Conservation (phyloP, 1,140 invertebrate species). For the Palaemon carinicauda region DNA sequence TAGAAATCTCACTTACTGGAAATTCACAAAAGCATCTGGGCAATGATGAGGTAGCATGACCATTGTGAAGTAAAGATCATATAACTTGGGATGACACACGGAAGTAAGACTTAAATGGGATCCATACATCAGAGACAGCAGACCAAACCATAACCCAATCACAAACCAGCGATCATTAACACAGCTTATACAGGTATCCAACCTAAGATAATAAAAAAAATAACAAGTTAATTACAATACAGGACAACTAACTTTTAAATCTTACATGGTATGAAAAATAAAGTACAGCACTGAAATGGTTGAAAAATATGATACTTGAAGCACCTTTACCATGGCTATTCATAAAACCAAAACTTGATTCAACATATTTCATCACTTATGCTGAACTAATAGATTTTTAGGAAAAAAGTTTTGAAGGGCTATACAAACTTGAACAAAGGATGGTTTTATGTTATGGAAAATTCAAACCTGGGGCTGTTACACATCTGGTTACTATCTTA, state of each 20-base stretch:
- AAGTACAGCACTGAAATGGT: no score
- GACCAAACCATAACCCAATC: constrained; percentile 26
- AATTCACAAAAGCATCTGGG: constrained; percentile 17
- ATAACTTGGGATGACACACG: constrained; percentile 20
- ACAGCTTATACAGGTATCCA: constrained; percentile 30
- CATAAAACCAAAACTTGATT: neutral
- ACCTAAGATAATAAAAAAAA: constrained; percentile 14
- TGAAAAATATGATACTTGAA: neutral
- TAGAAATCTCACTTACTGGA: constrained; percentile 15
- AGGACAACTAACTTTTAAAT: no score
- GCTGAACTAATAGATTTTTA: no score
- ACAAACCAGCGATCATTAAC: constrained; percentile 43
- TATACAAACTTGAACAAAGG: no score
- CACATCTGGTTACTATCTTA: no score
- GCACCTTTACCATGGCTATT: neutral
- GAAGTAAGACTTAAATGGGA: constrained; percentile 35
- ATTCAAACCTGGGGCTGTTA: no score
- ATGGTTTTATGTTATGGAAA: no score
- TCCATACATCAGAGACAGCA: constrained; percentile 19
- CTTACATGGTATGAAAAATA: no score
- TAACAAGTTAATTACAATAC: no score
- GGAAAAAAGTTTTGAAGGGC: no score
- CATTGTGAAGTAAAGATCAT: constrained; percentile 26
- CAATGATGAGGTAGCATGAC: constrained; percentile 22
- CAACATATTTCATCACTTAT: no score